Evolutionary conservation across 2,113 vertebrate genomes (phyloP), one percentile per base, ranked within the genome.

Genomic region (Empidonax traillii): DNA sequence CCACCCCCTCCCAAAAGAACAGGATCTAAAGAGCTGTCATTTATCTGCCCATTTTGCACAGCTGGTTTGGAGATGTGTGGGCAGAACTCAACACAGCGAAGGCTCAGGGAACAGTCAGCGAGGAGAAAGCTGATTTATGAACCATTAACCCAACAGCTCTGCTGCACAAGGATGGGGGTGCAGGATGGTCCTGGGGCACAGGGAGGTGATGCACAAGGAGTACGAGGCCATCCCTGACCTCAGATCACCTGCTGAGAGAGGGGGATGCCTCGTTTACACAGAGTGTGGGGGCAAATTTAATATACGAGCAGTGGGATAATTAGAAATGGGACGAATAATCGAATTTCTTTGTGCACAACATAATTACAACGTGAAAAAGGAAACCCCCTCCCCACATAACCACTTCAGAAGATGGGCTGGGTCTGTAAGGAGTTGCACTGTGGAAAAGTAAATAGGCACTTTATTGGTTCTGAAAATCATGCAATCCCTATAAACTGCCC

Each of bases 101-200:
- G 71, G 53, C 37, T 61, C 5, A 20, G 41, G 24, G n/a, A 75
- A 37, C 9, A 30, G 66, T 31, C 76, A 72, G 10, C 6, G 1
- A 73, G 52, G 39, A 67, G 44, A 72, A 53, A 61, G n/a, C 7
- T 27, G 78, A 28, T 53, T 14, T 6, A 41, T 61, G 27, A 68
- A n/a, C 2, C 7, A 21, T 11, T 35, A 49, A 9, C 0, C 1
- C 47, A 83, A 8, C 14, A 27, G 4, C 59, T 28, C 33, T 52
- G 77, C 1, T 30, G 20, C 44, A n/a, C 19, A 67, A 58, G 21
- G 27, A 8, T 20, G 37, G 58, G n/a, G 23, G 37, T 37, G 58
- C 58, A 61, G 9, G 15, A 52, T 88, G 58, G 10, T 22, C 35
- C 53, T 21, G 22, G 35, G 10, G 35, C 58, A 61, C 35, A 15